Conservation (phyloP, 2,797 vertebrate species). For the Parambassis ranga region DNA sequence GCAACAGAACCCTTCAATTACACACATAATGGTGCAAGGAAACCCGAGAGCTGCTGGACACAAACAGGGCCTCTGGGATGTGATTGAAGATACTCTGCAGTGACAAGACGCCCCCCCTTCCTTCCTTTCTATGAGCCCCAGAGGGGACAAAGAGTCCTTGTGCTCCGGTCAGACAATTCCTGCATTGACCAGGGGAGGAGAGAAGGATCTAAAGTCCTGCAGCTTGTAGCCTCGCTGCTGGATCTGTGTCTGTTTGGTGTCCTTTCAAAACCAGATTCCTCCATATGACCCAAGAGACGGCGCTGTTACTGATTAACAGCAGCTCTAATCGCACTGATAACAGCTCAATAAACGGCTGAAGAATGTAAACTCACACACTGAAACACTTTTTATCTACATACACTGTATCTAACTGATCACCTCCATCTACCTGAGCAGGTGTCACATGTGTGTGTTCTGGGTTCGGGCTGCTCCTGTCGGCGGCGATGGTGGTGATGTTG, state of each 20-base stretch:
- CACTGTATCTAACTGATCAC: no score
- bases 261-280: conserved; percentile 8
- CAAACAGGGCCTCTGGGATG: conserved; percentile 19
- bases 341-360: conserved; percentile 1
- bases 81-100: conserved; percentile 10
- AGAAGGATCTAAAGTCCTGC: neutral
- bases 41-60: conserved; percentile 35
- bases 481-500: conserved; percentile 49
- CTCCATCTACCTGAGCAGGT: conserved; percentile 41
- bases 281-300: neutral
- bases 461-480: conserved; percentile 53
- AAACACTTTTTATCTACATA: no score
- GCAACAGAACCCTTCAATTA: neutral
- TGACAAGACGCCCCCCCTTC: conserved; percentile 46
- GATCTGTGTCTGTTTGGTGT: conserved; percentile 37
- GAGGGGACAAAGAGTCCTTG: conserved; percentile 56
- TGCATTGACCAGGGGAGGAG: conserved; percentile 48
- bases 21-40: conserved; percentile 29
- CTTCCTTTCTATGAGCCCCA: conserved; percentile 24
- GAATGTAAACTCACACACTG: no score
- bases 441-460: conserved; percentile 12
- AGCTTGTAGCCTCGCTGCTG: neutral
- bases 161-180: conserved; percentile 43
- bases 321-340: conserved; percentile 21
- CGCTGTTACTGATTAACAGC: conserved; percentile 62